Evolutionary conservation across 2,888 invertebrate species (phyloP).

Genomic region (Eristalis arbustorum): DNA sequence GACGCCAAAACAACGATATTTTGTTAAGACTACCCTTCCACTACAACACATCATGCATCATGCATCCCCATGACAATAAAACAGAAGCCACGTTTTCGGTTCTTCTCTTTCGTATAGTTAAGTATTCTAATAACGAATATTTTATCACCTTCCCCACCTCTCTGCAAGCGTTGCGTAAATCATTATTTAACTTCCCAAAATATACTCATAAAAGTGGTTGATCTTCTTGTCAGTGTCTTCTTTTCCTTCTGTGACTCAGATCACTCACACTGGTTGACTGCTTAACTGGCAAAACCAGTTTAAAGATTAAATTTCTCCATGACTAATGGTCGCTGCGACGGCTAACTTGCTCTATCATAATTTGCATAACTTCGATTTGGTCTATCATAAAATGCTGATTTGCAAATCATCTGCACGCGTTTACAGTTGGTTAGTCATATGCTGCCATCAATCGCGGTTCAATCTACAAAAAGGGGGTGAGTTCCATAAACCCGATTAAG

Average conservation of each 20-base stretch:
- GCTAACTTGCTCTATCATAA: background rate
- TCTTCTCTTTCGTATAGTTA: background rate
- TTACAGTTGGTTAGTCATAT: background rate
- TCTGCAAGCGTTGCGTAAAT: background rate
- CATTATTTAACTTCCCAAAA: background rate
- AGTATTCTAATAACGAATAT: background rate
- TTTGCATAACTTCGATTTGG: background rate
- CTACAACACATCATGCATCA: too few relatives aligned
- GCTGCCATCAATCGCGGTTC: background rate
- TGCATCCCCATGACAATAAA: background rate
- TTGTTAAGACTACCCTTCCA: too few relatives aligned
- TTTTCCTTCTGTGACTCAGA: background rate
- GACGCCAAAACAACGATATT: too few relatives aligned
- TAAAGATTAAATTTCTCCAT: background rate
- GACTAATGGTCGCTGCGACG: background rate
- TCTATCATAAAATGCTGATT: background rate
- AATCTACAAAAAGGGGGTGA: background rate
- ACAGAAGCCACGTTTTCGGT: background rate
- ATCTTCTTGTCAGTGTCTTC: background rate
- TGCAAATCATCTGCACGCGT: background rate
- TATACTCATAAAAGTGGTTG: background rate
- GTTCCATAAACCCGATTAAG: background rate
- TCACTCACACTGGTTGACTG: background rate
- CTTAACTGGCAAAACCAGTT: background rate
- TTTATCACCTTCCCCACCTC: background rate